These are phyloP conservation scores for Malurus cyaneus DNA, from an alignment of 2,113 vertebrate species.

Conservation along the genomic window DNA sequence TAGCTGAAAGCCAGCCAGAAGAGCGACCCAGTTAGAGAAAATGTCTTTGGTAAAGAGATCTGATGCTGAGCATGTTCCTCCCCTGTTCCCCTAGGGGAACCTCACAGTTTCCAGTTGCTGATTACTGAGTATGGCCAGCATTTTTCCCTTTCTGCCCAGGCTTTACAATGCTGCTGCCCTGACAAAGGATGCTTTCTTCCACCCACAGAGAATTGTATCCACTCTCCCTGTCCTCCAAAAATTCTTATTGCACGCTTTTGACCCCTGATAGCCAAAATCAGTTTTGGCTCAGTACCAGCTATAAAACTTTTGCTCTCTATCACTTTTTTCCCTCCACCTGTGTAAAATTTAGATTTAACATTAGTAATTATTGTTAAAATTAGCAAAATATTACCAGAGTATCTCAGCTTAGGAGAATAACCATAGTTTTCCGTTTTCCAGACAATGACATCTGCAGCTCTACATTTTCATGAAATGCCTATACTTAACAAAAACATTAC, in stretches of 20 bases:
- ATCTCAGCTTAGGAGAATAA: conserved; percentile 62
- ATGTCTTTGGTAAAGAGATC: conserved; percentile 28
- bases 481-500: conserved; percentile 77
- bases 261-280: neutral
- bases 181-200: conserved; percentile 37
- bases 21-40: neutral
- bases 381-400: conserved; percentile 66
- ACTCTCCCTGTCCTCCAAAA: neutral
- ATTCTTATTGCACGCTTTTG: neutral
- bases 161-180: neutral
- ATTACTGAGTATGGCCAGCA: neutral
- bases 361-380: conserved; percentile 68
- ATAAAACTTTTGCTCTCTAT: neutral
- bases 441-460: conserved; percentile 70
- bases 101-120: neutral
- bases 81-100: neutral
- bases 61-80: conserved; percentile 21
- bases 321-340: neutral
- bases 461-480: conserved; percentile 68
- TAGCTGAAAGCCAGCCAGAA: conserved; percentile 60
- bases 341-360: conserved; percentile 59
- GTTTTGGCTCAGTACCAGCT: neutral
- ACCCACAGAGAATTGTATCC: neutral
- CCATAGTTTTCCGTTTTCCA: conserved; percentile 64
- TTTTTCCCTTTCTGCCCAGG: neutral